Evolutionary conservation across 1,140 invertebrate genomes (phyloP).

Genomic region (Microplitis mediator): DNA sequence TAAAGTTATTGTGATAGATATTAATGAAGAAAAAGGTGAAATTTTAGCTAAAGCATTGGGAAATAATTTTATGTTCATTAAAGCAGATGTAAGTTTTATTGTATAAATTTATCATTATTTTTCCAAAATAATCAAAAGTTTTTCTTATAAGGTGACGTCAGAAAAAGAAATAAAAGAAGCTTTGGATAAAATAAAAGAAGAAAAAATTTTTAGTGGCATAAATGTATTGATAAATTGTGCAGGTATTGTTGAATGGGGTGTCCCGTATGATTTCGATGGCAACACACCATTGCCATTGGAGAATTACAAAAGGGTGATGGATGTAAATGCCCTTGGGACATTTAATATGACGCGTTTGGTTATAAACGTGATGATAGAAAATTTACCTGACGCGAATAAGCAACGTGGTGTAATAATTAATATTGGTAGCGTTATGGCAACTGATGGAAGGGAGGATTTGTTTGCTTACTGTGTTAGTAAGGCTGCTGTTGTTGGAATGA

Average conservation of each 20-base stretch:
- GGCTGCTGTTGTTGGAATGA: slow-evolving; percentile 40
- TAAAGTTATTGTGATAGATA: slow-evolving; percentile 39
- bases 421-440: slow-evolving; percentile 34
- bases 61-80: slow-evolving; percentile 36
- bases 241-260: slow-evolving; percentile 16
- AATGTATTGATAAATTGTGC: slow-evolving; percentile 41
- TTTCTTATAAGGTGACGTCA: slow-evolving; percentile 32
- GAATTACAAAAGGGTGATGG: slow-evolving; percentile 27
- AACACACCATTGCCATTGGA: slow-evolving; percentile 33
- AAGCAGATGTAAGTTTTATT: slow-evolving; percentile 38
- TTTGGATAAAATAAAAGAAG: slow-evolving; percentile 30
- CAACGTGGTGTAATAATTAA: slow-evolving; percentile 45
- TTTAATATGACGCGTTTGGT: slow-evolving; percentile 41
- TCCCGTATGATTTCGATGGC: slow-evolving; percentile 36
- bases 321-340: slow-evolving; percentile 39
- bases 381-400: slow-evolving; percentile 36
- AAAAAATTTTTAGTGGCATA: slow-evolving; percentile 37
- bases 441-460: slow-evolving; percentile 26
- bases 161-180: slow-evolving; percentile 36
- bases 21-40: slow-evolving; percentile 19
- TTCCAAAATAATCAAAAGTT: not conserved
- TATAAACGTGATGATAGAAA: slow-evolving; percentile 35
- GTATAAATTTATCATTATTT: not conserved
- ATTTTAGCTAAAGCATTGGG: slow-evolving; percentile 36
- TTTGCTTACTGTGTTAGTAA: slow-evolving; percentile 38